Evolutionary conservation across 1,140 invertebrate species (phyloP).

Genomic region (Solenopsis invicta): DNA sequence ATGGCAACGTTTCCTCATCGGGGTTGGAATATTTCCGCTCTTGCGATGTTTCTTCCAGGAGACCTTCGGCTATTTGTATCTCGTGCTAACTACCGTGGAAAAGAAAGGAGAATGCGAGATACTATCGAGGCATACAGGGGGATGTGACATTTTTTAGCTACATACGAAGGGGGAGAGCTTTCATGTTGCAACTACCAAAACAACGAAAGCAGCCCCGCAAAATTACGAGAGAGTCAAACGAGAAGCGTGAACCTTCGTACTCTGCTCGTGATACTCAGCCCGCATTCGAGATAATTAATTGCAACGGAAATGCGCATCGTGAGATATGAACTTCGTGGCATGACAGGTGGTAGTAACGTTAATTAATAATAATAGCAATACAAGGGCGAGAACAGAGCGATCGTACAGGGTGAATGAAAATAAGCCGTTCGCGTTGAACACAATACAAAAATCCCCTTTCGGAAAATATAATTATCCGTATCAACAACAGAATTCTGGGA

Average conservation of each 20-base stretch:
- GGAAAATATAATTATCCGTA: slow-evolving; percentile 40
- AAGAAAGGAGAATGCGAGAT: slow-evolving; percentile 51
- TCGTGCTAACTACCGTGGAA: slow-evolving; percentile 57
- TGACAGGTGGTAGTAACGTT: slow-evolving; percentile 63
- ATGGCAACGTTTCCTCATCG: slow-evolving; percentile 4
- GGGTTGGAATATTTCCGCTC: slow-evolving; percentile 1
- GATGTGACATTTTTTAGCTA: slow-evolving; percentile 61
- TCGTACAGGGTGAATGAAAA: slow-evolving; percentile 53
- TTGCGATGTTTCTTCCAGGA: slow-evolving; percentile 33
- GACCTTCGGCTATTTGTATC: slow-evolving; percentile 17
- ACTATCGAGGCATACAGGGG: slow-evolving; percentile 55
- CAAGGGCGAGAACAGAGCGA: slow-evolving; percentile 51
- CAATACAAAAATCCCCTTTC: slow-evolving; percentile 19
- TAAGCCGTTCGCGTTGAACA: slow-evolving; percentile 43
- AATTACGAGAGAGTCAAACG: slow-evolving; percentile 64
- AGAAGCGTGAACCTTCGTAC: slow-evolving; percentile 63
- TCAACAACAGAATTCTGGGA: slow-evolving; percentile 40
- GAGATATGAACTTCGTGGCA: slow-evolving; percentile 62
- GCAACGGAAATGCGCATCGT: slow-evolving; percentile 64
- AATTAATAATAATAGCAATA: slow-evolving; percentile 63
- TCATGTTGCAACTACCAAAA: slow-evolving; percentile 63
- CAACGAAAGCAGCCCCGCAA: slow-evolving; percentile 62
- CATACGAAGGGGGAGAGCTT: slow-evolving; percentile 52
- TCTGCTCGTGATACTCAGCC: slow-evolving; percentile 58
- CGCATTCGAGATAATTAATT: slow-evolving; percentile 65